A percentile compares a stretch with the other conserved stretches of the same genome.
These are phyloP conservation scores for Gymnoscelis rufifasciata DNA, from an alignment of 2,888 invertebrate genomes.

Conservation along the genomic window DNA sequence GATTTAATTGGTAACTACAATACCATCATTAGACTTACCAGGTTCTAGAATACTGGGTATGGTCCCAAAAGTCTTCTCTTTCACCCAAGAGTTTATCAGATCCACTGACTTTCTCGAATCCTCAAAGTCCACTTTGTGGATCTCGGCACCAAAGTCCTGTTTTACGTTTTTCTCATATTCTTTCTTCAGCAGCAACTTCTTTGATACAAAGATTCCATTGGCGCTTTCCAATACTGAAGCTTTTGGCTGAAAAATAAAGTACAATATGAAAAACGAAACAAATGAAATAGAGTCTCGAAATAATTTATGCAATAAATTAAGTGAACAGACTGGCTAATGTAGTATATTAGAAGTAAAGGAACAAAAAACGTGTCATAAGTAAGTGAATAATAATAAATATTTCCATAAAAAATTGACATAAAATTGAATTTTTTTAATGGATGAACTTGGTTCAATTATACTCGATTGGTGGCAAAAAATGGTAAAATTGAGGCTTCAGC, in stretches of 20 bases:
- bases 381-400: no score
- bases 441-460: no score
- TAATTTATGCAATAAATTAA: no score
- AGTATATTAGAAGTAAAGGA: no score
- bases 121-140: constrained; percentile 71
- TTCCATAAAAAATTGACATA: no score
- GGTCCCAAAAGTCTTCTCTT: constrained; percentile 72
- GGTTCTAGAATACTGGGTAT: constrained; percentile 75
- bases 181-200: constrained; percentile 53
- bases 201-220: constrained; percentile 71
- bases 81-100: constrained; percentile 81
- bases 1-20: background rate
- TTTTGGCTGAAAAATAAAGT: constrained; percentile 45
- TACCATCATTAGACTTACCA: constrained; percentile 49
- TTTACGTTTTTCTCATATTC: constrained; percentile 63
- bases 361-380: no score
- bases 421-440: no score
- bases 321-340: no score
- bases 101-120: constrained; percentile 56
- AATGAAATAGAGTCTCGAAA: no score
- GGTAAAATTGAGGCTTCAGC: no score
- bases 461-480: no score
- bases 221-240: constrained; percentile 56
- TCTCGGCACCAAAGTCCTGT: constrained; percentile 70
- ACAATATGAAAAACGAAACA: no score